Base-by-base conservation (phyloP, 2,113 vertebrate genomes). In the Marmota monax region DNA sequence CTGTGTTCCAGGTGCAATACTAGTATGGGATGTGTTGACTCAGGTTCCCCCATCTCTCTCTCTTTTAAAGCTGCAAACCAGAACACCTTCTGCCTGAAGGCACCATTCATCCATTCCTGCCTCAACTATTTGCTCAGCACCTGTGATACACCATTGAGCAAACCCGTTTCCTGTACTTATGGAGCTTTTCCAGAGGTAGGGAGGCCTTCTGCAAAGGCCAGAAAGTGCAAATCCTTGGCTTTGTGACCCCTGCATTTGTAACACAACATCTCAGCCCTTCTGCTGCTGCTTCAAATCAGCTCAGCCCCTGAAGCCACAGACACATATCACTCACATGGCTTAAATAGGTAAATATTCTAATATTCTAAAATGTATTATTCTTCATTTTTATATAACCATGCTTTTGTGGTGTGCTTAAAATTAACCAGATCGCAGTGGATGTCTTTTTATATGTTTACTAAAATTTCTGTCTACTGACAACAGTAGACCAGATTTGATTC, bases 361-460 rank as follows among this genome's bases (percentile, higher is more conserved):
- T 77, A 88, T 63, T 67, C 72, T 58, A 58, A 77, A 88, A 34
- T 1, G 18, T 58, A 27, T 29, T 69, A 14, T 39, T 42, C 10
- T 74, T 83, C n/a, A 34, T 90, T 87, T 83, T 87, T 83, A 51
- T 7, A 2, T 78, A 17, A 34, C 20, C 1, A 0, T 51, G 69
- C 42, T 10, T 84, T 39, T 61, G 2, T 3, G 3, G 10, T 1
- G 2, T 76, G 23, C 84, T 32, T 51, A 89, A 88, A 1, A 76
- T 20, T 45, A 56, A 45, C 14, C 34, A 67, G 79, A 58, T 13
- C 56, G 25, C 4, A 11, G 1, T 23, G 39, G 4, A 3, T 67
- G 27, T 39, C 0, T 88, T n/a, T 65, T 37, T 84, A 0, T 51
- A 2, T 1, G 0, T 70, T 37, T n/a, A 1, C 84, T 72, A 10